Evolutionary conservation across 2,113 vertebrate genomes (phyloP).

Genomic region (Lasiurus cinereus): DNA sequence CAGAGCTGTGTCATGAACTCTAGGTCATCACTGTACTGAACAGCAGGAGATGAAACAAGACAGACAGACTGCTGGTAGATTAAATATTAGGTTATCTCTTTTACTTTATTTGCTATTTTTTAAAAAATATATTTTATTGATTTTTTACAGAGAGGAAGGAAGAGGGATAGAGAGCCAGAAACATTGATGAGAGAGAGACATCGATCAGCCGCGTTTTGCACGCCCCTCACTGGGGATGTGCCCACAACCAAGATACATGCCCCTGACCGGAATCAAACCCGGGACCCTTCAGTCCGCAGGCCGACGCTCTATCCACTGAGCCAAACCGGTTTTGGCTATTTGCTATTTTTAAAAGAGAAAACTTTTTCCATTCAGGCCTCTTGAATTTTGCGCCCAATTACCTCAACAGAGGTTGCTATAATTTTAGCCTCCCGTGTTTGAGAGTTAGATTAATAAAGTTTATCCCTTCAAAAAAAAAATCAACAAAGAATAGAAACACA

Average conservation of each 20-base stretch:
- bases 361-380: background rate
- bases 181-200: no score
- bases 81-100: background rate
- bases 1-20: background rate
- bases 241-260: no score
- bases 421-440: no score
- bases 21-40: background rate
- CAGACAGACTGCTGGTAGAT: background rate
- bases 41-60: background rate
- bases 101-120: background rate
- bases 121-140: background rate
- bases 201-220: no score
- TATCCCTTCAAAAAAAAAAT: no score
- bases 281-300: no score
- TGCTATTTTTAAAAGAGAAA: background rate
- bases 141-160: no score
- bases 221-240: no score
- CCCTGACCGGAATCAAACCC: no score
- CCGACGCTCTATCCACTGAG: no score
- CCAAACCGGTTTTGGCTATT: background rate
- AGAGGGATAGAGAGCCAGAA: no score
- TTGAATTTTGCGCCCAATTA: background rate
- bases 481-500: background rate
- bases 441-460: no score
- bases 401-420: background rate